phyloP scores from a whole-genome alignment of 1,140 invertebrate species.

The Caerostris darwini region DNA sequence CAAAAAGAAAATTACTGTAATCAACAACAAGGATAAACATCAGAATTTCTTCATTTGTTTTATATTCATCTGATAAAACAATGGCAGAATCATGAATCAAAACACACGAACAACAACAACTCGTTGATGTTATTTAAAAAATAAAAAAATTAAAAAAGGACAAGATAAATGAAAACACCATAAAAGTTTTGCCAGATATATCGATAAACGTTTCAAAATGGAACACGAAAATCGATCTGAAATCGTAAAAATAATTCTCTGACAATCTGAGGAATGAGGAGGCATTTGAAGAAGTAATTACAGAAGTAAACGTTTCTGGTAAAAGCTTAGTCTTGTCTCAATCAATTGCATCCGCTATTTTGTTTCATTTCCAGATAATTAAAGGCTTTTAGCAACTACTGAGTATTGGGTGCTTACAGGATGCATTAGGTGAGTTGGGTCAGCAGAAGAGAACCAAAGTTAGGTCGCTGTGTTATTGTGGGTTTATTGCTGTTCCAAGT shows the following conservation, averaged over 20 bases:
- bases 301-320: neutral
- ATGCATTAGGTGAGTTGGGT: neutral
- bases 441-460: slow-evolving; percentile 11
- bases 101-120: neutral
- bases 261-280: neutral
- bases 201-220: neutral
- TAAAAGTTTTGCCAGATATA: neutral
- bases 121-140: neutral
- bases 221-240: neutral
- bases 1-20: neutral
- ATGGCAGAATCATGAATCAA: neutral
- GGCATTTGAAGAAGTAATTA: slow-evolving; percentile 39
- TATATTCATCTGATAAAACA: neutral
- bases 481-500: too few relatives aligned
- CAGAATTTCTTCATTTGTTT: neutral
- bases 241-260: neutral
- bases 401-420: slow-evolving; percentile 47
- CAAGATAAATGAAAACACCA: neutral
- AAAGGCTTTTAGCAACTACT: slow-evolving; percentile 46
- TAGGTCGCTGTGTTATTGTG: too few relatives aligned
- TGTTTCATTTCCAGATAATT: slow-evolving; percentile 51
- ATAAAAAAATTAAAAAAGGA: neutral
- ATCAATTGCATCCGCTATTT: slow-evolving; percentile 10
- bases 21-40: neutral
- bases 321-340: slow-evolving; percentile 32